Base-by-base conservation (phyloP, 2,797 vertebrate species). In the Onychomys torridus region DNA sequence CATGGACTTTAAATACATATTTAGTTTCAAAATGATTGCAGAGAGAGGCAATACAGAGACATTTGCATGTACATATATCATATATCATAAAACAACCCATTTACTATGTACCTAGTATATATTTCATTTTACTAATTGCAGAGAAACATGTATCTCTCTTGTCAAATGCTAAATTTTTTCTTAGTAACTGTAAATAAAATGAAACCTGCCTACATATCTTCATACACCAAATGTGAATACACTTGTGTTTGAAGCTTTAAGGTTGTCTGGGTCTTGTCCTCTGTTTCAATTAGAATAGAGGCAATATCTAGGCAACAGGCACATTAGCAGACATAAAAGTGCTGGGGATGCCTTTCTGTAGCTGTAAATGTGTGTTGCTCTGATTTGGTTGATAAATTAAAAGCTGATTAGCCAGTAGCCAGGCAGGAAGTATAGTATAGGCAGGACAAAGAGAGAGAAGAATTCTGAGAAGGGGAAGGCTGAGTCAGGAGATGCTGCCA, bases 291-390 rank as follows among this genome's bases (percentile, higher is more conserved):
- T 96, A 92, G 94, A 67, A 67, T 16, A 63, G 29, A 69, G 43
- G 89, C 90, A 49, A 69, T 93, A 97, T 46, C 91, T 25, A 96
- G 52, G 81, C 17, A 91, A 89, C 61, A 96, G 63, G 61, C 5
- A 91, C 32, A 93, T n/a, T 37, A 95, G 81, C 7, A 7, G 63
- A 19, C 69, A 82, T 17, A 13, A n/a, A 91, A 79, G 17, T 93
- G 17, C 14, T 57, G 55, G 14, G 55, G 55, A 52, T 52, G 10
- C 49, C 49, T 52, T 52, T 52, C 49, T 52, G 11, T 52, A 52
- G 49, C 49, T 52, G 11, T 52, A 52, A 52, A 52, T 52, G 49
- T 52, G 49, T 52, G 49, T 52, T 13, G 11, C 49, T 52, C 49
- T 52, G 49, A 52, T 12, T 52, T 52, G 49, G 49, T 52, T 52